Conservation (phyloP, 2,888 invertebrate genomes). For the Cyclophora punctaria region DNA sequence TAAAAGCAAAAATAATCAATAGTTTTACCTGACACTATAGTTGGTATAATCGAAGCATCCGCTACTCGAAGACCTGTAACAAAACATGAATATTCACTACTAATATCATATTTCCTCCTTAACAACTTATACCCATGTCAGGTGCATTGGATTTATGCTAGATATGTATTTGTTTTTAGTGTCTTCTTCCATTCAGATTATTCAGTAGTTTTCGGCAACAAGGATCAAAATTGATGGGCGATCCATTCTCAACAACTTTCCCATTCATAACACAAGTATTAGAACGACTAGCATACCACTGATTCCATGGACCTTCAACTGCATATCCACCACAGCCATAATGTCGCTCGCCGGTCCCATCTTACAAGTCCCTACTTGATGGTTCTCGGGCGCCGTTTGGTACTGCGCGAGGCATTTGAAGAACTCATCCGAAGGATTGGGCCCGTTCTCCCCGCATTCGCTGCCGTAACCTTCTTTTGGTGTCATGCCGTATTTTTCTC, state of each 20-base stretch:
- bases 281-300: conserved; percentile 46
- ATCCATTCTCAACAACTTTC: no score
- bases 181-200: no score
- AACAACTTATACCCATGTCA: no score
- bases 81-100: no score
- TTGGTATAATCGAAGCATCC: conserved; percentile 78
- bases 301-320: conserved; percentile 78
- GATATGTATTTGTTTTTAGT: no score
- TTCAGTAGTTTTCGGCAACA: no score
- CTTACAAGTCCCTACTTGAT: conserved; percentile 88
- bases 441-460: conserved; percentile 58
- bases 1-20: no score
- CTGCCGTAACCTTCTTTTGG: conserved; percentile 62
- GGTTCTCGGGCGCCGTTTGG: conserved; percentile 87
- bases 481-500: conserved; percentile 73
- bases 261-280: no score
- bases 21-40: conserved; percentile 52
- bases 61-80: conserved; percentile 68
- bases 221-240: no score
- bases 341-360: conserved; percentile 84
- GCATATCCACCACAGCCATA: conserved; percentile 83
- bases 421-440: conserved; percentile 79
- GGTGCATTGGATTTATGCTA: no score
- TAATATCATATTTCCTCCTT: no score
- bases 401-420: conserved; percentile 83